Evolutionary conservation across 2,113 vertebrate genomes (phyloP), one percentile per base, ranked within the genome.

Genomic region (Pachycephala philippinensis): DNA sequence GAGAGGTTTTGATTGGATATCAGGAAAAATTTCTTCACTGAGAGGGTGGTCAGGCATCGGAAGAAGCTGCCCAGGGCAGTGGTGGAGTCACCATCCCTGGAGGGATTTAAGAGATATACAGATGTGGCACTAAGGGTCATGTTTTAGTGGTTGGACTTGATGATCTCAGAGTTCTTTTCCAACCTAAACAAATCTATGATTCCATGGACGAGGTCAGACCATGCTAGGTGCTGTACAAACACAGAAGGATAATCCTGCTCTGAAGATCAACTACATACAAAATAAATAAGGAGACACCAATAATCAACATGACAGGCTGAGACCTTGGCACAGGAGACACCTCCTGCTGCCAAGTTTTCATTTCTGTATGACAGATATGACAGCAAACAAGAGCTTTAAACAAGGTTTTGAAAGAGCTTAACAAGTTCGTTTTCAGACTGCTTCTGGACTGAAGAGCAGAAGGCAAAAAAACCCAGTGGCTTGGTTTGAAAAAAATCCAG

Each of bases 341-440:
- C 64, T 63, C n/a, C 59, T 45, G 71, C 78, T 93, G 92, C 96
- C 95, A 96, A 93, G 70, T 83, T 90, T 87, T 90, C 84, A 69
- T 89, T 93, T 88, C 79, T 27, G 9, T 45, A 90, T 86, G 85
- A 92, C 92, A 92, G 87, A 91, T 88, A 92, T 24, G 79, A 92
- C 92, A 94, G 79, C 71, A 77, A 94, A 83, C 35, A 84, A 4
- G 15, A 90, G 59, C 24, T 93, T 92, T 90, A 81, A 88, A 93
- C 39, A 87, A 19, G 26, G 65, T 45, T 94, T 82, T 87, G 52
- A 89, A 72, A 83, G 45, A 69, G 66, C 71, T 88, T 93, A 86
- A 75, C 27, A 84, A 92, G 88, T 90, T 65, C 35, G 39, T 80
- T 90, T 90, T 88, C 66, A 77, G 45, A n/a, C 16, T 65, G 68